Base-by-base conservation (phyloP, 2,797 vertebrate species). In the Tolypeutes matacus region DNA sequence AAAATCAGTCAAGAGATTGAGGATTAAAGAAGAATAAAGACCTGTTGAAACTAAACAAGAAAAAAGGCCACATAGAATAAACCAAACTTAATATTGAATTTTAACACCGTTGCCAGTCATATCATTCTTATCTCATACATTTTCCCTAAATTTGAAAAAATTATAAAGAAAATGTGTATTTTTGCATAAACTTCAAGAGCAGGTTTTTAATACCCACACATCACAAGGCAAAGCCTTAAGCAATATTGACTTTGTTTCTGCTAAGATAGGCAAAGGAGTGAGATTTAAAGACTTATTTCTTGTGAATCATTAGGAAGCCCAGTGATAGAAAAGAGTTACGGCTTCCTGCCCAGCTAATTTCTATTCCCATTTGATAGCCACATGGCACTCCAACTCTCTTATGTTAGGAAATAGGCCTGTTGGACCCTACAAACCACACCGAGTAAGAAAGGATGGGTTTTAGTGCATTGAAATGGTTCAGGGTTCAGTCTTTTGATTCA, bases 1-100 rank as follows among this genome's bases (percentile, higher is more conserved):
- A 76, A 72, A 60, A 76, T 69, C 82, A 90, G 39, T 42, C 49
- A 88, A 85, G 58, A 73, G 29, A 39, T 56, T 69, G 64, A 82
- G 94, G 91, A 85, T 87, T 65, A 72, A 95, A 92, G 84, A 86
- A 84, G 36, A 80, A 64, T 56, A 34, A n/a, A 89, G 53, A 92
- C 17, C 11, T 1, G 4, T 34, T 76, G 67, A 84, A 89, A 95
- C n/a, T 89, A 86, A 87, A 80, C 17, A 78, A 69, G 64, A 80
- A 81, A 84, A 70, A 93, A 84, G 20, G 62, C 36, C 13, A 67
- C 20, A 42, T 29, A 86, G 62, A 17, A 80, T 56, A 84, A 83
- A 80, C 51, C 29, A 60, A 72, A 73, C 7, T 78, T 75, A 86
- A 84, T 90, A 36, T 14, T 92, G 67, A 85, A 78, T 94, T 90